A percentile compares a stretch with the other conserved stretches of the same genome.
phyloP scores from a whole-genome alignment of 92 coral and sea anemone genomes.

The Epizoanthus scotinus region DNA sequence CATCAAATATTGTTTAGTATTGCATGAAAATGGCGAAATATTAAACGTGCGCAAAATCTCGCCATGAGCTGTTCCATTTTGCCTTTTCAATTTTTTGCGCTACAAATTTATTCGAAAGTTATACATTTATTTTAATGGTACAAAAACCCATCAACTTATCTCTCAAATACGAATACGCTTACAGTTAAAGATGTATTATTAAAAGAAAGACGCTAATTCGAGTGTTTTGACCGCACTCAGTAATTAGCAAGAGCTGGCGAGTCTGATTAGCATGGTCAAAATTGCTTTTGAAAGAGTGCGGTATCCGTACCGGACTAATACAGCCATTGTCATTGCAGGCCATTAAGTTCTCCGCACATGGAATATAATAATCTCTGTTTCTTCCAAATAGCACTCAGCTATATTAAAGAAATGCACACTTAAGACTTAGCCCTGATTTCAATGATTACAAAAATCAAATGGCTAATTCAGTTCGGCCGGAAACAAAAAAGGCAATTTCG shows the following conservation, averaged over 20 bases:
- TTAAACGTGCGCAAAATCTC: neutral
- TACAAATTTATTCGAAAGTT: neutral
- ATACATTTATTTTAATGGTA: neutral
- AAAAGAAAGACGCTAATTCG: slow-evolving; percentile 37
- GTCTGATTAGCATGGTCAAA: slow-evolving; percentile 2
- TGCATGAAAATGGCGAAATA: slow-evolving; percentile 9
- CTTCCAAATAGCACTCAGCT: neutral
- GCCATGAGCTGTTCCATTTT: slow-evolving; percentile 25
- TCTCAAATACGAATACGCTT: neutral
- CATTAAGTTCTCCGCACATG: slow-evolving; percentile 3
- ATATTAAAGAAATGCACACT: neutral
- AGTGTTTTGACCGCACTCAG: slow-evolving; percentile 2
- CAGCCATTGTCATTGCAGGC: slow-evolving; percentile 3
- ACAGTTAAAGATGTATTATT: slow-evolving; percentile 25
- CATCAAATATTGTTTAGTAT: slow-evolving; percentile 20
- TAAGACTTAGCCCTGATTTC: slow-evolving; percentile 21
- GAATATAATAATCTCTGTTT: neutral
- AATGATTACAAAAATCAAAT: neutral
- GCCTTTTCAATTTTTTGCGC: neutral
- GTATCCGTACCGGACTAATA: neutral
- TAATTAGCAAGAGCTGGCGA: slow-evolving; percentile 6
- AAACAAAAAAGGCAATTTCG: neutral
- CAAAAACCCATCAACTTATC: neutral
- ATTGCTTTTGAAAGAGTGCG: neutral
- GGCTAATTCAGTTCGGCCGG: neutral